A percentile compares a stretch with the other conserved stretches of the same genome.
Conservation (phyloP, 2,888 invertebrate genomes). For the Aethes cnicana region DNA sequence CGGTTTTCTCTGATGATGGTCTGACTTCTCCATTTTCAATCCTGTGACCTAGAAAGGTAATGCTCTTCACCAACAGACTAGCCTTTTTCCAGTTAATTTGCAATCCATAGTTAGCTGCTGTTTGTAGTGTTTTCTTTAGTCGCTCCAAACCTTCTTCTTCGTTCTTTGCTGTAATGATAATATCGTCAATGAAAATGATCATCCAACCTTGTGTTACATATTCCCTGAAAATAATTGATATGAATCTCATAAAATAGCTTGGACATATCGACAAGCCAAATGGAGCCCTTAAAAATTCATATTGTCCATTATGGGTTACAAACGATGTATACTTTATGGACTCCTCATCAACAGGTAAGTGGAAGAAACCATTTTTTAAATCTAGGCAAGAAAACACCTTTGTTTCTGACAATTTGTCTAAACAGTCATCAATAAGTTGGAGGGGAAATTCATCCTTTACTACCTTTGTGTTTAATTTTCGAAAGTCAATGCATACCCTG, state of each 20-base stretch:
- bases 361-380: neutral
- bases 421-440: slow-evolving; percentile 18
- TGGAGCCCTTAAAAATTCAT: neutral
- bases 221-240: neutral
- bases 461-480: too few relatives aligned
- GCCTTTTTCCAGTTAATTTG: neutral
- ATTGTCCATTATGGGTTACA: neutral
- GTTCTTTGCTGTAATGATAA: slow-evolving; percentile 1
- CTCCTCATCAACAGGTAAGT: neutral
- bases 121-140: neutral
- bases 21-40: slow-evolving; percentile 11
- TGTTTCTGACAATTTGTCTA: neutral
- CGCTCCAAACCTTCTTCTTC: neutral
- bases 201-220: neutral
- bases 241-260: neutral
- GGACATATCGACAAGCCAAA: neutral
- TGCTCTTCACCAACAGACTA: slow-evolving; percentile 4
- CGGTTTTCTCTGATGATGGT: slow-evolving; percentile 16
- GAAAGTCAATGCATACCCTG: too few relatives aligned
- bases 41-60: slow-evolving; percentile 15
- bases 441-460: slow-evolving; percentile 20
- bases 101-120: neutral
- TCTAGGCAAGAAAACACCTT: neutral
- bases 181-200: slow-evolving; percentile 3
- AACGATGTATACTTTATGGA: neutral